Conservation (phyloP, 2,113 vertebrate genomes). For the Melierax canorus region DNA sequence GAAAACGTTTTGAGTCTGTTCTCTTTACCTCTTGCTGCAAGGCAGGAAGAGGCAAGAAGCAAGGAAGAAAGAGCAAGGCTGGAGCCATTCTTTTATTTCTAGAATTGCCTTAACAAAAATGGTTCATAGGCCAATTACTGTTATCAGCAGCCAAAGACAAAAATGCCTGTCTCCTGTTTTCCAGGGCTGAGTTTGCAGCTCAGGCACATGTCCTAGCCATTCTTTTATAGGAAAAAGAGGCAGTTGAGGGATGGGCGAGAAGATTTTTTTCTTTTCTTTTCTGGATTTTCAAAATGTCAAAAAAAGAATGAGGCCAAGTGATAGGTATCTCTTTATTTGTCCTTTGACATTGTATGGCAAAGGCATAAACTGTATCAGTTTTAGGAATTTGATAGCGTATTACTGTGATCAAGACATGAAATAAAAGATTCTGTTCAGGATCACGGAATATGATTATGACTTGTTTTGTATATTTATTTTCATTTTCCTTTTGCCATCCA, state of each 20-base stretch:
- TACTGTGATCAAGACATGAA: background rate
- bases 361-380: background rate
- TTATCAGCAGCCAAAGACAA: background rate
- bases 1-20: background rate
- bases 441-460: accelerated
- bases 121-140: background rate
- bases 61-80: background rate
- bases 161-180: background rate
- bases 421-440: background rate
- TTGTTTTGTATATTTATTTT: background rate
- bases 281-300: background rate
- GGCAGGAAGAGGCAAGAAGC: background rate
- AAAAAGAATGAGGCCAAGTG: background rate
- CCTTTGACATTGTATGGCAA: background rate
- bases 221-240: background rate
- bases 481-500: background rate
- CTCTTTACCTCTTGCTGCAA: background rate
- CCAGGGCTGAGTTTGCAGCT: background rate
- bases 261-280: background rate
- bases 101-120: background rate
- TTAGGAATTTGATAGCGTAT: background rate
- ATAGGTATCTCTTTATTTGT: background rate
- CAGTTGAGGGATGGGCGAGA: background rate
- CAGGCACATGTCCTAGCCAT: background rate
- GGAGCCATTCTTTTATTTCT: background rate